Evolutionary conservation across 2,113 vertebrate genomes (phyloP).

Genomic region (Apodemus sylvaticus): DNA sequence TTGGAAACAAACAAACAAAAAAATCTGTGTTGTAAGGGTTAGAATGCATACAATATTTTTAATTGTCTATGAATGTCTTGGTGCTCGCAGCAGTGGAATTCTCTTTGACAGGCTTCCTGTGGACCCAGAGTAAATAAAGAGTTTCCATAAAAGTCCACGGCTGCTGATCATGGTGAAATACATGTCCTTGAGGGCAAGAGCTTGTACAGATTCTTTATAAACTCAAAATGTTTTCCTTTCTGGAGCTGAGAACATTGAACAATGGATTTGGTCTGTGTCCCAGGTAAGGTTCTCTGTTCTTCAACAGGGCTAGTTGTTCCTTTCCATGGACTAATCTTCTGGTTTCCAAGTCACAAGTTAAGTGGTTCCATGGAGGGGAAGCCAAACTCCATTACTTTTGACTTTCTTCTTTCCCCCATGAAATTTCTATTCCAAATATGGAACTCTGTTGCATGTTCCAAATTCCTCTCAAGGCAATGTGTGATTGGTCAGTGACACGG

Average conservation of each 20-base stretch:
- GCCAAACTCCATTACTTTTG: constrained; percentile 19
- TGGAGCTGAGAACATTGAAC: background rate
- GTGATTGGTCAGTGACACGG: constrained; percentile 24
- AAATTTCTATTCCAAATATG: constrained; percentile 48
- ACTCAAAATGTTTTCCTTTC: constrained; percentile 20
- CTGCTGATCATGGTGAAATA: constrained; percentile 5
- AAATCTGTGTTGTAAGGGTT: background rate
- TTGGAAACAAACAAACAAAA: constrained; percentile 1
- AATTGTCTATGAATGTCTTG: background rate
- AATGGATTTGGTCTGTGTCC: background rate
- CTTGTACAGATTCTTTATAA: background rate
- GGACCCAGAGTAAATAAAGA: background rate
- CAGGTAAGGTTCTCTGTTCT: background rate
- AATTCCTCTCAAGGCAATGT: constrained; percentile 41
- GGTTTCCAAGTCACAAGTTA: constrained; percentile 28
- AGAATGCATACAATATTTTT: background rate
- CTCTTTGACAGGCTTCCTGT: background rate
- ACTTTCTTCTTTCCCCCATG: background rate
- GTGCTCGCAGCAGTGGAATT: background rate
- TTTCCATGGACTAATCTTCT: background rate
- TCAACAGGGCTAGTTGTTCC: background rate
- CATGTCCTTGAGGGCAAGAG: background rate
- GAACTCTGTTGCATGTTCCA: background rate
- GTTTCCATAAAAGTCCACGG: background rate
- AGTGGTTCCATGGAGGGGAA: background rate